Evolutionary conservation across 1,140 invertebrate species (phyloP).

Genomic region (Acromyrmex heyeri): DNA sequence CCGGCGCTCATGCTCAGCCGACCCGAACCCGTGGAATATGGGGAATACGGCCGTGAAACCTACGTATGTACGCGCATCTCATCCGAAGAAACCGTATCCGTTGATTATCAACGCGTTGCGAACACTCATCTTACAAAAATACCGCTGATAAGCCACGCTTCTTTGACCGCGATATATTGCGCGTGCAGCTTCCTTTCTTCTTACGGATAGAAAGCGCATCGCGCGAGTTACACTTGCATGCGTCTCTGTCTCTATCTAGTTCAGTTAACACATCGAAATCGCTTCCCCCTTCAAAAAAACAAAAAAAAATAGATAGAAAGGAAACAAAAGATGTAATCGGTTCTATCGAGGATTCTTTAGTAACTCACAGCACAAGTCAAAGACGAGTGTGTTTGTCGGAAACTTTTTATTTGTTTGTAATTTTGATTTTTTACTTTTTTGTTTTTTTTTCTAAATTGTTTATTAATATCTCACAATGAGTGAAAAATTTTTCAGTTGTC

Average conservation of each 20-base stretch:
- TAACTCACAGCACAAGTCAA: not conserved
- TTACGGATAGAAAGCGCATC: constrained; percentile 24
- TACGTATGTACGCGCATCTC: not conserved
- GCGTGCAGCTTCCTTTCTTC: not conserved
- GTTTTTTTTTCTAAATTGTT: not conserved
- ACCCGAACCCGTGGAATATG: not conserved
- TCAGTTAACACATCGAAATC: not conserved
- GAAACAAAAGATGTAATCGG: not conserved
- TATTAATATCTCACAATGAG: not conserved
- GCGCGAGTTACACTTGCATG: not conserved
- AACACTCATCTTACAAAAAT: not conserved
- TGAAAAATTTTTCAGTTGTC: not conserved
- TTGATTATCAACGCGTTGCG: constrained; percentile 30
- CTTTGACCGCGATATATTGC: not conserved
- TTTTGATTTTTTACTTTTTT: constrained; percentile 7
- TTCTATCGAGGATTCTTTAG: not conserved
- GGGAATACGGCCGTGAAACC: constrained; percentile 23
- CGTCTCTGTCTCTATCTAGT: not conserved
- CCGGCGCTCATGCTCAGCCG: not conserved
- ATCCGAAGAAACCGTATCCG: not conserved
- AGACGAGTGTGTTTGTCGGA: not conserved
- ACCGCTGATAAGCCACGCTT: not conserved
- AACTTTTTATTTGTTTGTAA: constrained; percentile 5
- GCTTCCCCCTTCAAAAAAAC: not conserved
- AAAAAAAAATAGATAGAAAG: not conserved